These are phyloP conservation scores for Automeris io DNA, from an alignment of 2,888 invertebrate genomes.

Conservation along the genomic window DNA sequence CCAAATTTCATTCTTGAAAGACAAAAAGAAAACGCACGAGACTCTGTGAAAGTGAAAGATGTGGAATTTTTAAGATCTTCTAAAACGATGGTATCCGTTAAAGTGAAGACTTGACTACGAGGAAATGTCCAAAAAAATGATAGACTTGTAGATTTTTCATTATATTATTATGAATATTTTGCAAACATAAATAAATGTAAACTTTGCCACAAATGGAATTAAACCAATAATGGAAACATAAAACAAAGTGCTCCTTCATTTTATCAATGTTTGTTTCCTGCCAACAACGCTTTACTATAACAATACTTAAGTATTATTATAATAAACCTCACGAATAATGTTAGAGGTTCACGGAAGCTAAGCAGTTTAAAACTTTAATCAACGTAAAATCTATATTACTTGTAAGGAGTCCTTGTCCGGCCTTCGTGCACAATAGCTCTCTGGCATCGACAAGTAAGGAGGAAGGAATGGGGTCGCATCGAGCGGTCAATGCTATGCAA, in stretches of 20 bases:
- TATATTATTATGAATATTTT: too few relatives aligned
- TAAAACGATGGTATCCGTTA: too few relatives aligned
- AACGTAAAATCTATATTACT: slow-evolving; percentile 4
- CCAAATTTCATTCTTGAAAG: too few relatives aligned
- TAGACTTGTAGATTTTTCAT: too few relatives aligned
- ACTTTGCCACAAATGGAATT: not conserved
- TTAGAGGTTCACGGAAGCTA: not conserved
- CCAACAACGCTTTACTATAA: not conserved
- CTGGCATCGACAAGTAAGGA: slow-evolving; percentile 49
- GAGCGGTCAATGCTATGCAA: slow-evolving; percentile 47
- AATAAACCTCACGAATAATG: not conserved
- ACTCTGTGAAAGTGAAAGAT: too few relatives aligned
- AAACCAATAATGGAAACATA: not conserved
- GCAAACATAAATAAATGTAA: not conserved
- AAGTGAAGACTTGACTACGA: too few relatives aligned
- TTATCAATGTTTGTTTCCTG: not conserved
- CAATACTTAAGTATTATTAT: not conserved
- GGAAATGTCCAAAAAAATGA: too few relatives aligned
- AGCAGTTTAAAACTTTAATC: not conserved
- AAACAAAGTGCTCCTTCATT: not conserved
- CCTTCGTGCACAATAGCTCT: slow-evolving; percentile 37
- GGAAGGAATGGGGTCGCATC: slow-evolving; percentile 58
- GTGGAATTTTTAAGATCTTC: too few relatives aligned
- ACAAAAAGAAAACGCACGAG: too few relatives aligned
- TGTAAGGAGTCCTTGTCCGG: slow-evolving; percentile 5